phyloP scores from a whole-genome alignment of 1,140 invertebrate genomes.

The Nasonia vitripennis region DNA sequence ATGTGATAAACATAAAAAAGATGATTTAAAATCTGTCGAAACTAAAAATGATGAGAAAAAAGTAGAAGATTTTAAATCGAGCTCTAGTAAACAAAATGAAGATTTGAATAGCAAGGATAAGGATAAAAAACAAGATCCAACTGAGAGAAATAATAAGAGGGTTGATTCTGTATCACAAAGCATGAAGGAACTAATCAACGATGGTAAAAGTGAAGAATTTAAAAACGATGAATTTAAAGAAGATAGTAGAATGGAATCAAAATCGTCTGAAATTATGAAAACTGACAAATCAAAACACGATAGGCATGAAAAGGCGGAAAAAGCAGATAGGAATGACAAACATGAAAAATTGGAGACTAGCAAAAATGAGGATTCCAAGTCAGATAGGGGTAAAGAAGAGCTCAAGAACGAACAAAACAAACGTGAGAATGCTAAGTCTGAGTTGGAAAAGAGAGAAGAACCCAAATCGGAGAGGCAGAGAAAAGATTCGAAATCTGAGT shows the following conservation, averaged over 20 bases:
- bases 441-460: slow-evolving; percentile 41
- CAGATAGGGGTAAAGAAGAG: slow-evolving; percentile 32
- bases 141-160: slow-evolving; percentile 16
- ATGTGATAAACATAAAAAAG: slow-evolving; percentile 52
- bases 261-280: neutral
- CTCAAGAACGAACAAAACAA: slow-evolving; percentile 35
- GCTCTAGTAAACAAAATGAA: slow-evolving; percentile 26
- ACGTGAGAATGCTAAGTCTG: slow-evolving; percentile 23
- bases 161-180: slow-evolving; percentile 23
- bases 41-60: slow-evolving; percentile 57
- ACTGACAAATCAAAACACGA: slow-evolving; percentile 30
- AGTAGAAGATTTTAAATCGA: slow-evolving; percentile 30
- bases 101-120: slow-evolving; percentile 24
- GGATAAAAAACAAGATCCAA: slow-evolving; percentile 6
- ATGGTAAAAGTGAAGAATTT: slow-evolving; percentile 23
- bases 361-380: slow-evolving; percentile 25
- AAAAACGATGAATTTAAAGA: slow-evolving; percentile 37
- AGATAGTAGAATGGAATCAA: neutral
- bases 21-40: slow-evolving; percentile 46
- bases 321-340: slow-evolving; percentile 35
- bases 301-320: slow-evolving; percentile 23
- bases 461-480: slow-evolving; percentile 35
- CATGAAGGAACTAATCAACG: slow-evolving; percentile 14
- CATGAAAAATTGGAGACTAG: slow-evolving; percentile 50
- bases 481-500: slow-evolving; percentile 45